Evolutionary conservation across 2,797 vertebrate species (phyloP).

Genomic region (Siniperca undulata): DNA sequence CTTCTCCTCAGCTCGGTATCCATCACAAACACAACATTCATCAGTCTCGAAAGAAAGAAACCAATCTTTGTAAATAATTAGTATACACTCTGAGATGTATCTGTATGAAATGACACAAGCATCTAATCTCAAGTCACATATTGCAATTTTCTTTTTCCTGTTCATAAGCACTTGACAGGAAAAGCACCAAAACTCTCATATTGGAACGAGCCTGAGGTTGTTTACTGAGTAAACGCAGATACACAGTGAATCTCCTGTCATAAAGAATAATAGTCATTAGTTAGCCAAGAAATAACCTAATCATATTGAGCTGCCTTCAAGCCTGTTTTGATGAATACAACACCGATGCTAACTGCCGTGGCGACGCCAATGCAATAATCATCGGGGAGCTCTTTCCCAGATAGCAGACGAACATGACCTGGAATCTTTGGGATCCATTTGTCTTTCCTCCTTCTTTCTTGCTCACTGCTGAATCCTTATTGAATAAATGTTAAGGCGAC

Average conservation of each 20-base stretch:
- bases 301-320: constrained; percentile 76
- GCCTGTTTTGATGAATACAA: constrained; percentile 80
- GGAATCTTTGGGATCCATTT: constrained; percentile 74
- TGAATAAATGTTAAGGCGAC: constrained; percentile 81
- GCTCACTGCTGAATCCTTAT: constrained; percentile 76
- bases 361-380: constrained; percentile 67
- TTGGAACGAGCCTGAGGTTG: constrained; percentile 68
- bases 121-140: constrained; percentile 25
- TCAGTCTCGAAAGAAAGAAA: constrained; percentile 1
- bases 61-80: constrained; percentile 10
- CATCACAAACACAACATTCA: constrained; percentile 48
- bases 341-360: constrained; percentile 39
- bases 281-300: constrained; percentile 83
- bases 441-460: constrained; percentile 64
- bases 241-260: constrained; percentile 70
- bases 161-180: constrained; percentile 43
- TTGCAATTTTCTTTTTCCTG: constrained; percentile 14
- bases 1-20: constrained; percentile 40
- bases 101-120: constrained; percentile 6
- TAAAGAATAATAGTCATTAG: constrained; percentile 82
- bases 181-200: constrained; percentile 40
- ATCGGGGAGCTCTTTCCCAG: constrained; percentile 58
- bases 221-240: constrained; percentile 68
- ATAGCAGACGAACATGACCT: constrained; percentile 76
- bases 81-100: not conserved